Conservation (phyloP, 2,113 vertebrate species). For the Anseranas semipalmata region DNA sequence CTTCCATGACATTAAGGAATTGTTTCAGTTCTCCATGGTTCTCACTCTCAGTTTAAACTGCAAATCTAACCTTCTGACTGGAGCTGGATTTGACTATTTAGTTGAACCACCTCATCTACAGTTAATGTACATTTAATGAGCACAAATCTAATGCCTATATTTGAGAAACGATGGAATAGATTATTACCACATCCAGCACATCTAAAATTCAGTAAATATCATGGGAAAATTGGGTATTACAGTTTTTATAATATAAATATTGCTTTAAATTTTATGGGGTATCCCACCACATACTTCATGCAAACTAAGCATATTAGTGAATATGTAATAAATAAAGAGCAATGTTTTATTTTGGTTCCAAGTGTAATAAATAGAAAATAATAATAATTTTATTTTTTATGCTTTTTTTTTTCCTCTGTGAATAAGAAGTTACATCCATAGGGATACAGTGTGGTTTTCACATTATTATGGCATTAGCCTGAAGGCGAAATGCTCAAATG, state of each 20-base stretch:
- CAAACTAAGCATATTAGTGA: not conserved
- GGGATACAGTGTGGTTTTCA: not conserved
- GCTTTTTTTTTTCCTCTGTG: not conserved
- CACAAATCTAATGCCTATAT: not conserved
- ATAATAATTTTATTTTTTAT: not conserved
- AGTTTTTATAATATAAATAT: not conserved
- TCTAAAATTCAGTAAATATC: not conserved
- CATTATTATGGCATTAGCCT: not conserved
- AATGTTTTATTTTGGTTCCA: not conserved
- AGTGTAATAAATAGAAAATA: not conserved
- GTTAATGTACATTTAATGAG: not conserved
- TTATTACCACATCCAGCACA: not conserved
- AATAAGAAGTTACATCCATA: not conserved
- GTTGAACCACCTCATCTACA: not conserved
- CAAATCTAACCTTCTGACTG: not conserved
- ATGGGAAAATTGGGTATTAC: not conserved
- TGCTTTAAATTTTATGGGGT: not conserved
- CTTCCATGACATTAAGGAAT: not conserved
- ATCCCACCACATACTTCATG: not conserved
- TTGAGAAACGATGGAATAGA: not conserved
- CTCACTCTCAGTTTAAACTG: not conserved
- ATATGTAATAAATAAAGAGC: not conserved
- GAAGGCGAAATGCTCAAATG: not conserved
- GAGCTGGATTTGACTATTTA: not conserved
- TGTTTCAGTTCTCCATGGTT: not conserved